A percentile compares a stretch with the other conserved stretches of the same genome.
phyloP scores from a whole-genome alignment of 1,140 invertebrate species.

The Elymnias hypermnestra region DNA sequence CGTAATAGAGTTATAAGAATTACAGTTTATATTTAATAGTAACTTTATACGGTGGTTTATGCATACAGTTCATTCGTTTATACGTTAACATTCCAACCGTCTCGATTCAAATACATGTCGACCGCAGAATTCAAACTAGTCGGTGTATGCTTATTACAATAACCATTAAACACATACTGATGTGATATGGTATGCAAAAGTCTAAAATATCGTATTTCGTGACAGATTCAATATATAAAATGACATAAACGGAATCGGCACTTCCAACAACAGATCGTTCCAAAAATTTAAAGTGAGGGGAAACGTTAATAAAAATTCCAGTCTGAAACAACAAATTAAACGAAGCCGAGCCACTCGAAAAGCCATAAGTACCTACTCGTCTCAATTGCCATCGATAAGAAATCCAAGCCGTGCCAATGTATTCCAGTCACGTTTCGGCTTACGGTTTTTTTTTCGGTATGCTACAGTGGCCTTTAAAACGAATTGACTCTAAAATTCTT shows the following conservation, averaged over 20 bases:
- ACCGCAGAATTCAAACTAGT: conserved; percentile 27
- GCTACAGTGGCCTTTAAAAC: conserved; percentile 66
- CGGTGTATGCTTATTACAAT: not conserved
- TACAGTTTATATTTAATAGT: too few relatives aligned
- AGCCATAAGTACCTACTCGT: conserved; percentile 74
- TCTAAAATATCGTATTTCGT: not conserved
- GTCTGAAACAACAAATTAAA: conserved; percentile 75
- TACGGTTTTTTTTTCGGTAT: conserved; percentile 66
- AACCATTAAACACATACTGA: not conserved
- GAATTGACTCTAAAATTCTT: conserved; percentile 74
- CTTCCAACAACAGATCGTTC: conserved; percentile 40
- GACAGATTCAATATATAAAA: conserved; percentile 7
- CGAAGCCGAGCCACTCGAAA: conserved; percentile 73
- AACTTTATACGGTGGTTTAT: too few relatives aligned
- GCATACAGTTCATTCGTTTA: not conserved
- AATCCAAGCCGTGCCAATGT: conserved; percentile 70
- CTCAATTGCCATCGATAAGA: conserved; percentile 75
- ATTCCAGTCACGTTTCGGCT: conserved; percentile 69
- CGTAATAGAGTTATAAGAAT: too few relatives aligned
- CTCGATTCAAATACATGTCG: conserved; percentile 14
- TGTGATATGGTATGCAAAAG: not conserved
- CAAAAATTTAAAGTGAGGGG: conserved; percentile 58
- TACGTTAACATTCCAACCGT: conserved; percentile 11
- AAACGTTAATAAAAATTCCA: conserved; percentile 74
- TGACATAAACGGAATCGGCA: conserved; percentile 34